Evolutionary conservation across 1,140 invertebrate species (phyloP).

Genomic region (Bombus waltoni): DNA sequence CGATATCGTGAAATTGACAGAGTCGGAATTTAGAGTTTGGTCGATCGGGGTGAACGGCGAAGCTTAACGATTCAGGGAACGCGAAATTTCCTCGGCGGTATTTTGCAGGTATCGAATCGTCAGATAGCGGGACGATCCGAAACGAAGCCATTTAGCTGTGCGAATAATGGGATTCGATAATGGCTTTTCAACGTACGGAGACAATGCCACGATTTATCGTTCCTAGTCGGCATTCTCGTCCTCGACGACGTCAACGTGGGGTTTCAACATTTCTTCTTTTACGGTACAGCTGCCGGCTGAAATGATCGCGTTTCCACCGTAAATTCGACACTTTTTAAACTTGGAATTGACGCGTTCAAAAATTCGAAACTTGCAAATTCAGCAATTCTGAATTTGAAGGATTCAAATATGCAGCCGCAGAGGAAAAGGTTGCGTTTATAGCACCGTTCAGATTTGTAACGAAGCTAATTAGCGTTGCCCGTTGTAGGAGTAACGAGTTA

Average conservation of each 20-base stretch:
- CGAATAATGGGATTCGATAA: constrained; percentile 66
- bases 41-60: constrained; percentile 50
- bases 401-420: too few relatives aligned
- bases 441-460: constrained; percentile 48
- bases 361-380: not conserved
- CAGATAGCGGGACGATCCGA: constrained; percentile 37
- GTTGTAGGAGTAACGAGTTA: constrained; percentile 30
- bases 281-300: not conserved
- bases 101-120: constrained; percentile 65
- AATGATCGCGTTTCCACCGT: not conserved
- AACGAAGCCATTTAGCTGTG: constrained; percentile 60
- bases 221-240: constrained; percentile 60
- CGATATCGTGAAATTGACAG: constrained; percentile 52
- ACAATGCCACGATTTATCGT: constrained; percentile 69
- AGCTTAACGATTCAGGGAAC: constrained; percentile 66
- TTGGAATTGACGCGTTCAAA: too few relatives aligned
- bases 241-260: not conserved
- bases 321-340: too few relatives aligned
- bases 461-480: constrained; percentile 51
- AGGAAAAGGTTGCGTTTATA: not conserved
- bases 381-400: not conserved
- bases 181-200: constrained; percentile 65
- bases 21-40: constrained; percentile 52
- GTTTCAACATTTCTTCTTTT: not conserved
- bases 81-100: constrained; percentile 59